phyloP scores from a whole-genome alignment of 2,113 vertebrate genomes.

The Holacanthus passer region DNA sequence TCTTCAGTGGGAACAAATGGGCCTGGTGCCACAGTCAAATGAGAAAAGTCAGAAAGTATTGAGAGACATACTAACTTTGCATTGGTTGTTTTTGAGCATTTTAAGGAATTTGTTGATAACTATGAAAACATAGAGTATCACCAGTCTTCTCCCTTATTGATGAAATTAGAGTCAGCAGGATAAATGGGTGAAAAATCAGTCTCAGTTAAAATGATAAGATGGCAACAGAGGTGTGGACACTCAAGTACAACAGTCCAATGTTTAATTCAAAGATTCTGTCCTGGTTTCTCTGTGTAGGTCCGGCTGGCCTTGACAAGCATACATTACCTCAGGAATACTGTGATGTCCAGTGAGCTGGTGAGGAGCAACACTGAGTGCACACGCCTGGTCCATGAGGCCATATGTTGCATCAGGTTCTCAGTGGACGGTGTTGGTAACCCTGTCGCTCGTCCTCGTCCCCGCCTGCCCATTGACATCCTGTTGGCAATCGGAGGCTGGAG shows the following conservation, averaged over 20 bases:
- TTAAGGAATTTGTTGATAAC: too few relatives aligned
- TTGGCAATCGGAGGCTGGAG: slow-evolving; percentile 64
- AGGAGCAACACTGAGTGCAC: not conserved
- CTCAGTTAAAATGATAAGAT: not conserved
- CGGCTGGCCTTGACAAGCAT: not conserved
- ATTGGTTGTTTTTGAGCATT: too few relatives aligned
- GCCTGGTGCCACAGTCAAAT: too few relatives aligned
- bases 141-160: not conserved
- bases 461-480: slow-evolving; percentile 54
- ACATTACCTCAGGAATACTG: not conserved
- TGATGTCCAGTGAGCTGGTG: slow-evolving; percentile 42
- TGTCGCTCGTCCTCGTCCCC: slow-evolving; percentile 25
- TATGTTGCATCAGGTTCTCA: too few relatives aligned
- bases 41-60: too few relatives aligned
- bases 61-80: too few relatives aligned
- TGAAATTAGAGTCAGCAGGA: not conserved
- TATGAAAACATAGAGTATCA: not conserved
- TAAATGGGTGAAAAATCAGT: not conserved
- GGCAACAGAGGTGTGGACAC: not conserved
- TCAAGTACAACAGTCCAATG: not conserved
- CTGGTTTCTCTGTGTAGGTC: slow-evolving; percentile 34
- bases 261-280: not conserved
- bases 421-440: not conserved
- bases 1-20: too few relatives aligned
- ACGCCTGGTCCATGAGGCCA: not conserved